These are phyloP conservation scores for Crossocerus cetratus DNA, from an alignment of 2,888 invertebrate genomes.

Conservation along the genomic window DNA sequence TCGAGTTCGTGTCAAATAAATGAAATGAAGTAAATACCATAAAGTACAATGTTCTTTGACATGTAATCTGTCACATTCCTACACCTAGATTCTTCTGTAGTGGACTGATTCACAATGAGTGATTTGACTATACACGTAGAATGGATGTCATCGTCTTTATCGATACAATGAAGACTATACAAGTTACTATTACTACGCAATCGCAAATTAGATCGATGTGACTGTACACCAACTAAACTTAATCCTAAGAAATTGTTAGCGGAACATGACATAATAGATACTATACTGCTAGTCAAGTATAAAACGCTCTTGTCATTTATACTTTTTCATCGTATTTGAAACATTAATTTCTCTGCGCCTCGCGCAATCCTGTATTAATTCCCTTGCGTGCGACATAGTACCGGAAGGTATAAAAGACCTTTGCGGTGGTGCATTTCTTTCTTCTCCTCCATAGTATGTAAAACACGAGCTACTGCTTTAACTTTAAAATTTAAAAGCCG, in stretches of 20 bases:
- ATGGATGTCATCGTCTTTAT: slow-evolving; percentile 36
- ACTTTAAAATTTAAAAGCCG: slow-evolving; percentile 11
- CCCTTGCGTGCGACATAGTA: slow-evolving; percentile 51
- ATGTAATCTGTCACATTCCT: slow-evolving; percentile 9
- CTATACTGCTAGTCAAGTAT: slow-evolving; percentile 56
- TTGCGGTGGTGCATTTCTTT: slow-evolving; percentile 7
- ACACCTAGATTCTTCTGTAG: slow-evolving; percentile 17
- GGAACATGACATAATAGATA: slow-evolving; percentile 46
- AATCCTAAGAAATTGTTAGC: slow-evolving; percentile 45
- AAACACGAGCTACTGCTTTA: slow-evolving; percentile 8
- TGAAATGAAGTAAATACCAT: slow-evolving; percentile 12
- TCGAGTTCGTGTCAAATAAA: neutral
- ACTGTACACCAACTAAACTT: slow-evolving; percentile 55
- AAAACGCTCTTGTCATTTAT: slow-evolving; percentile 55
- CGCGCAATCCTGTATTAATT: slow-evolving; percentile 16
- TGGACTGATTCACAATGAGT: slow-evolving; percentile 37
- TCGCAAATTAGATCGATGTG: slow-evolving; percentile 36
- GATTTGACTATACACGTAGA: slow-evolving; percentile 43
- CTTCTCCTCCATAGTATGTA: neutral
- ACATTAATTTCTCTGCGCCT: slow-evolving; percentile 22
- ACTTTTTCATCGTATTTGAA: slow-evolving; percentile 25
- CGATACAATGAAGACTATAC: slow-evolving; percentile 47
- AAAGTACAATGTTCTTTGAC: slow-evolving; percentile 1
- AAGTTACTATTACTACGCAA: slow-evolving; percentile 36
- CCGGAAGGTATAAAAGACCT: slow-evolving; percentile 21